Conservation (phyloP, 2,797 vertebrate genomes). For the Moxostoma hubbsi region DNA sequence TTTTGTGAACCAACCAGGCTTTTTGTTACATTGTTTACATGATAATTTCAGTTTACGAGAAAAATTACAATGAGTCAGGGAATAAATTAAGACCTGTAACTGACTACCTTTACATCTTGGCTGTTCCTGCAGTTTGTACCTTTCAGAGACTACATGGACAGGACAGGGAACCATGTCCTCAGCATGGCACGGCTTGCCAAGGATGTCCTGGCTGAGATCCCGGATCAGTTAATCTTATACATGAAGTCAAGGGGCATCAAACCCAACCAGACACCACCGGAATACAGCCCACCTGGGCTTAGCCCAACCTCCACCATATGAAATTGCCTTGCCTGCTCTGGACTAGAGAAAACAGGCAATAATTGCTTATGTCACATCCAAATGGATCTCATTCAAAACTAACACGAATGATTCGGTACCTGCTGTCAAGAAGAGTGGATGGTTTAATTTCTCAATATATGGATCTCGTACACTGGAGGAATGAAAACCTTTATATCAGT, state of each 20-base stretch:
- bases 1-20: background rate
- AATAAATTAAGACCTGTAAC: background rate
- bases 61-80: background rate
- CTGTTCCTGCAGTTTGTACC: constrained; percentile 87
- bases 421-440: constrained; percentile 11
- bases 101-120: constrained; percentile 13
- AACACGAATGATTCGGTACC: constrained; percentile 25
- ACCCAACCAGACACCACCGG: constrained; percentile 74
- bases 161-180: constrained; percentile 88
- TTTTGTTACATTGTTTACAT: constrained; percentile 7
- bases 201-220: constrained; percentile 95
- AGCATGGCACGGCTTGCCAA: constrained; percentile 96
- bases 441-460: constrained; percentile 7
- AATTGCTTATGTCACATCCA: constrained; percentile 21
- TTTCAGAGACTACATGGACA: constrained; percentile 93
- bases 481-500: constrained; percentile 26
- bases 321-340: constrained; percentile 55
- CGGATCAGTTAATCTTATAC: constrained; percentile 95
- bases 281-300: constrained; percentile 66
- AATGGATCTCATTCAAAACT: constrained; percentile 36
- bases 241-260: constrained; percentile 95
- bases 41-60: background rate
- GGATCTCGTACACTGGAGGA: constrained; percentile 8
- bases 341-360: constrained; percentile 15
- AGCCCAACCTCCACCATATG: constrained; percentile 80